Conservation (phyloP, 2,888 invertebrate species). For the Lordiphosa andalusiaca region DNA sequence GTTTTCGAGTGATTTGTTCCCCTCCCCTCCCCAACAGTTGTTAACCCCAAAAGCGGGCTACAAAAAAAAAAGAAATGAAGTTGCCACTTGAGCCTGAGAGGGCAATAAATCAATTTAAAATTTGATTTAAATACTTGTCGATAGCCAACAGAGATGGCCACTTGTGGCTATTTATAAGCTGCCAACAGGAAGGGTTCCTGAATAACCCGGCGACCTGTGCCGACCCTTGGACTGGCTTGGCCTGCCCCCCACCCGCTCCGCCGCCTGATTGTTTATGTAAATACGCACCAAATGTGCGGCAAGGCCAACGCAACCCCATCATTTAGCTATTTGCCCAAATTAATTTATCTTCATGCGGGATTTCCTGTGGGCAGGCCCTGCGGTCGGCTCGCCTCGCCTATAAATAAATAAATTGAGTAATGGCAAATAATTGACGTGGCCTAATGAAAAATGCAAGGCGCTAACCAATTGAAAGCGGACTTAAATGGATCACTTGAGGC, state of each 20-base stretch:
- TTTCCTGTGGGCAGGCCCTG: too few relatives aligned
- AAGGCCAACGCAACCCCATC: conserved; percentile 43
- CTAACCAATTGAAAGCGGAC: conserved; percentile 33
- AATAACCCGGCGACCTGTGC: conserved; percentile 14
- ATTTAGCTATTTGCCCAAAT: conserved; percentile 44
- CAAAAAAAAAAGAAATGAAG: too few relatives aligned
- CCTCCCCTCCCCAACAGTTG: too few relatives aligned
- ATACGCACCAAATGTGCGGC: conserved; percentile 17
- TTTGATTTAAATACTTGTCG: conserved; percentile 25
- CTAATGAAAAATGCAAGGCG: conserved; percentile 38
- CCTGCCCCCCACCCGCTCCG: conserved; percentile 10
- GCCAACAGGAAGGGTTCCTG: conserved; percentile 14
- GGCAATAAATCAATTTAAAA: conserved; percentile 15
- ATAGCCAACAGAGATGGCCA: conserved; percentile 7
- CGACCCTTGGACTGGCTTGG: not conserved
- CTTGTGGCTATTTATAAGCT: conserved; percentile 56
- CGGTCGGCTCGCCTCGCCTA: too few relatives aligned
- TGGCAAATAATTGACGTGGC: conserved; percentile 64
- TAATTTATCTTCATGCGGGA: conserved; percentile 54
- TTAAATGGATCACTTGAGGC: conserved; percentile 2
- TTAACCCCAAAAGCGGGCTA: too few relatives aligned
- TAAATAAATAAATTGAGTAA: conserved; percentile 70
- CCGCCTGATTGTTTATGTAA: conserved; percentile 30
- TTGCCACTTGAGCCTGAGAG: conserved; percentile 4
- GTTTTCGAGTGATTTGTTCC: too few relatives aligned